These are phyloP conservation scores for Nasonia longicornis DNA, from an alignment of 1,140 invertebrate species.

Conservation along the genomic window DNA sequence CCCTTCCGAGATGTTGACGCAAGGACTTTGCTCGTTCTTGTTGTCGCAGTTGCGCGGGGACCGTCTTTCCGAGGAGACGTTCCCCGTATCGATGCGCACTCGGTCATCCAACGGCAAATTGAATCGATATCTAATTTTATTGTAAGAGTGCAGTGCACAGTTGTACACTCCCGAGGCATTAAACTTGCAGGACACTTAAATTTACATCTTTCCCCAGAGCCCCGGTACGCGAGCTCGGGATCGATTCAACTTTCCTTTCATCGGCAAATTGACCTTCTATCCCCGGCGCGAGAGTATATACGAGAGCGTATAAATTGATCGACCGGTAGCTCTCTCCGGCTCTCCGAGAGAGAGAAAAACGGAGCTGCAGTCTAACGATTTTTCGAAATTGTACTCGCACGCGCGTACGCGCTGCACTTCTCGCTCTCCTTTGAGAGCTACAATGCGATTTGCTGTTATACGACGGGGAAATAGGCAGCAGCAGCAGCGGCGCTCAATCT, in stretches of 20 bases:
- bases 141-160: neutral
- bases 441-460: neutral
- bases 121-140: slow-evolving; percentile 23
- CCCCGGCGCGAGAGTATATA: neutral
- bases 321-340: neutral
- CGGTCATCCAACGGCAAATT: neutral
- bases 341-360: neutral
- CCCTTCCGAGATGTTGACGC: slow-evolving; percentile 16
- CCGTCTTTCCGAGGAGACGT: neutral
- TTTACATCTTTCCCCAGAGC: neutral
- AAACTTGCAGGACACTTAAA: slow-evolving; percentile 36
- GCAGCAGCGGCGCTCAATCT: neutral
- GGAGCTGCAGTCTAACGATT: slow-evolving; percentile 2
- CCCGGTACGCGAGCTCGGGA: neutral
- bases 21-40: neutral
- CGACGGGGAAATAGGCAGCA: neutral
- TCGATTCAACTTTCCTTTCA: slow-evolving; percentile 21
- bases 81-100: neutral
- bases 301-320: neutral
- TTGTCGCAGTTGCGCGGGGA: slow-evolving; percentile 31
- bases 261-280: slow-evolving; percentile 26
- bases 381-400: neutral
- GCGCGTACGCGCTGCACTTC: neutral
- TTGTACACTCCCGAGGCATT: neutral
- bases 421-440: neutral